Conservation (phyloP, 2,113 vertebrate genomes). For the Alaudala cheleensis region DNA sequence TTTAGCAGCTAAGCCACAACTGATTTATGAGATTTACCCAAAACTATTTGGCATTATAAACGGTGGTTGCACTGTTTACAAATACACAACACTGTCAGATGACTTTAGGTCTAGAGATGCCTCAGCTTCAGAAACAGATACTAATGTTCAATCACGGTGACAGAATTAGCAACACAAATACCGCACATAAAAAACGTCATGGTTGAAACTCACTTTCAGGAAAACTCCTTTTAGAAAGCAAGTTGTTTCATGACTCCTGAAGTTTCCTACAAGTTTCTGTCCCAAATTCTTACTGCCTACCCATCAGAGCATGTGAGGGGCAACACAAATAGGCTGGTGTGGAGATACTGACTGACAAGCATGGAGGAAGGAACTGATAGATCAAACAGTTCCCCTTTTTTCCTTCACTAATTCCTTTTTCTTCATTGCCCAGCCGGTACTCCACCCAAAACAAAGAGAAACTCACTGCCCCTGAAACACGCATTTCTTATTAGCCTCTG, state of each 20-base stretch:
- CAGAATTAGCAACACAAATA: neutral
- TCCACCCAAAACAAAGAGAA: neutral
- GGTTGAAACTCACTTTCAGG: neutral
- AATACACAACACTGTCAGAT: neutral
- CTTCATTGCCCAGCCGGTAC: neutral
- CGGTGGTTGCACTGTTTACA: neutral
- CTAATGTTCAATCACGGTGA: accelerated
- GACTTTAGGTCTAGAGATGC: neutral
- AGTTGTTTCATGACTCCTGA: neutral
- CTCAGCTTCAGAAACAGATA: neutral
- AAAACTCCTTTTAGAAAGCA: neutral
- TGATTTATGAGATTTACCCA: neutral
- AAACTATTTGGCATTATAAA: neutral
- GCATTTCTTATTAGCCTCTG: neutral
- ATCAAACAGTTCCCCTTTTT: neutral
- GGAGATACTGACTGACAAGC: neutral
- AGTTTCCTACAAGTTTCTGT: neutral
- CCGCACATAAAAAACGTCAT: accelerated
- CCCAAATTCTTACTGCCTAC: neutral
- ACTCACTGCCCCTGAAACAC: accelerated
- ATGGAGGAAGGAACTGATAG: neutral
- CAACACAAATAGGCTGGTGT: neutral
- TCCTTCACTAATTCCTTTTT: neutral
- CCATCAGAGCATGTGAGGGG: accelerated
- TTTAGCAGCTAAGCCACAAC: neutral